These are phyloP conservation scores for Neocloeon triangulifer DNA, from an alignment of 1,140 invertebrate species.

Conservation along the genomic window DNA sequence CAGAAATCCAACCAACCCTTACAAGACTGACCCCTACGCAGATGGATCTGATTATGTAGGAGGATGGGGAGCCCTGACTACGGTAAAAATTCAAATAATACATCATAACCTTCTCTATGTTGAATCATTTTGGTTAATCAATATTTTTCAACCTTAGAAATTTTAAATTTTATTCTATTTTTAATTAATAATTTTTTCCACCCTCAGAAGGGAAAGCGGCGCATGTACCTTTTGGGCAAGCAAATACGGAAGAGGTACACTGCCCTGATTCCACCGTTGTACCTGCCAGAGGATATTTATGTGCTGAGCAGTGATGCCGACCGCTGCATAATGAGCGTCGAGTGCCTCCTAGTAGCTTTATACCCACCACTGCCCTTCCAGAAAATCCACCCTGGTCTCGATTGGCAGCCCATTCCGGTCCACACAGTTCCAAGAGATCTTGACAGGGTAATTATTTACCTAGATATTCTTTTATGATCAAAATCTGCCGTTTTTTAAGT, in stretches of 20 bases:
- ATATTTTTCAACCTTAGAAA: background rate
- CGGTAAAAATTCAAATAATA: slow-evolving; percentile 32
- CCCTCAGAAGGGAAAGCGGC: slow-evolving; percentile 46
- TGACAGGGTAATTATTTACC: slow-evolving; percentile 40
- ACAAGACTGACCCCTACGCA: slow-evolving; percentile 44
- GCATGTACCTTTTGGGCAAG: slow-evolving; percentile 51
- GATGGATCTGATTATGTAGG: slow-evolving; percentile 35
- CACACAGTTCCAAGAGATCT: slow-evolving; percentile 39
- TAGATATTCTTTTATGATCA: too few relatives aligned
- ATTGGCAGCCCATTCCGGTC: slow-evolving; percentile 76
- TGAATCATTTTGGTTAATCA: too few relatives aligned
- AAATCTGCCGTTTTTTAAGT: too few relatives aligned
- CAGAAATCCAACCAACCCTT: slow-evolving; percentile 36
- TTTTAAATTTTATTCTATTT: slow-evolving; percentile 2
- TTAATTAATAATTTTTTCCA: slow-evolving; percentile 5
- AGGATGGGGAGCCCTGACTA: slow-evolving; percentile 44
- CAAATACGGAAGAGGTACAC: slow-evolving; percentile 44
- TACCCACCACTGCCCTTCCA: slow-evolving; percentile 47
- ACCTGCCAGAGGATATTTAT: slow-evolving; percentile 36
- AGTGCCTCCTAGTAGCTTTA: slow-evolving; percentile 56
- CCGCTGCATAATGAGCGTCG: slow-evolving; percentile 69
- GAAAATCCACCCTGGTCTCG: slow-evolving; percentile 42
- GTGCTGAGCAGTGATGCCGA: slow-evolving; percentile 59
- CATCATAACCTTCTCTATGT: too few relatives aligned
- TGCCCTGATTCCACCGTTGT: slow-evolving; percentile 32